A percentile compares a stretch with the other conserved stretches of the same genome.
These are phyloP conservation scores for Gallinago media DNA, from an alignment of 2,113 vertebrate genomes.

Conservation along the genomic window DNA sequence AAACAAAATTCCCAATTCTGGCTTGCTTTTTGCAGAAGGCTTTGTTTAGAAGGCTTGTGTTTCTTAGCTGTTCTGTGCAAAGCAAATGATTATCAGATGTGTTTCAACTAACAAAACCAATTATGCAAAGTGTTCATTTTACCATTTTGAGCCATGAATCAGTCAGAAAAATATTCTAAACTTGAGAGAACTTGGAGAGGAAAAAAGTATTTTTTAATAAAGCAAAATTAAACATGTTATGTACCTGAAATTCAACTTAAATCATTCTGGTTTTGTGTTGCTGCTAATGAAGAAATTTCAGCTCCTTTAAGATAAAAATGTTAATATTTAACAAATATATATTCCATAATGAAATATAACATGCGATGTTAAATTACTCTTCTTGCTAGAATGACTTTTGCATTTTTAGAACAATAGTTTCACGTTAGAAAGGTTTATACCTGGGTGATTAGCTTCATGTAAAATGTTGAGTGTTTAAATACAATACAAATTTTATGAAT, in stretches of 20 bases:
- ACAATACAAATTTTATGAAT: neutral
- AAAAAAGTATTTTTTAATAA: neutral
- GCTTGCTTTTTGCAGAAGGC: neutral
- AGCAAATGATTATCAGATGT: neutral
- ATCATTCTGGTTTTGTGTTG: neutral
- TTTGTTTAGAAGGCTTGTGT: neutral
- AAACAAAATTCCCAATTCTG: neutral
- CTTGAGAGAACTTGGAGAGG: neutral
- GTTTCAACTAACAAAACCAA: neutral
- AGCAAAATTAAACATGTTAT: neutral
- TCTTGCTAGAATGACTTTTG: neutral
- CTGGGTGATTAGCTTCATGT: neutral
- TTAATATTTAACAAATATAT: neutral
- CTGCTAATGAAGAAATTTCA: neutral
- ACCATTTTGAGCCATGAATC: neutral
- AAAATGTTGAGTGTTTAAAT: neutral
- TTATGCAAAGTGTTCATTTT: conserved; percentile 1
- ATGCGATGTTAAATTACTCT: neutral
- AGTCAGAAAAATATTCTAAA: neutral
- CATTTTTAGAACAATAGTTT: neutral
- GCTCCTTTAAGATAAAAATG: neutral
- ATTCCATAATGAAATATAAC: neutral
- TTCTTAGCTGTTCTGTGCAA: neutral
- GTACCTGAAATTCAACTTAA: neutral
- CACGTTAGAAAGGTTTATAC: neutral